Conservation (phyloP, 2,797 vertebrate species). For the Ibycter americanus region DNA sequence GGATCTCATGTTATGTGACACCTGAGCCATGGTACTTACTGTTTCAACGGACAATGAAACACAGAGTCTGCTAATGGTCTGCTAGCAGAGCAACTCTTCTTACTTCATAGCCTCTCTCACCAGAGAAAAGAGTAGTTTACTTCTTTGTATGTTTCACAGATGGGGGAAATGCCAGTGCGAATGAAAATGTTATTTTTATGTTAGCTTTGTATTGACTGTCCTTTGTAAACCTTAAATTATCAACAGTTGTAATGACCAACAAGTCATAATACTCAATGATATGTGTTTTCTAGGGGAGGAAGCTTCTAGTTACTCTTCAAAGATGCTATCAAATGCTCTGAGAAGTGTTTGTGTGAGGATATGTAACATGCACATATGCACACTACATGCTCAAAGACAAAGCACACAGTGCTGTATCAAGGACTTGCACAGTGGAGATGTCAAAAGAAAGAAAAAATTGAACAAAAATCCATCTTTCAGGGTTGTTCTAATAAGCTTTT, state of each 20-base stretch:
- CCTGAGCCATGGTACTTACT: neutral
- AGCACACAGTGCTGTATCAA: neutral
- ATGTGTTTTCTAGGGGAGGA: neutral
- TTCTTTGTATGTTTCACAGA: neutral
- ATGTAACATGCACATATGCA: fast-evolving
- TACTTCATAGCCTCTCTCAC: neutral
- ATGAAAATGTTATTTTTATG: neutral
- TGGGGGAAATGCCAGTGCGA: neutral
- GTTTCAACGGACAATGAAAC: neutral
- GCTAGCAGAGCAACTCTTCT: neutral
- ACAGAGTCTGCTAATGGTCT: neutral
- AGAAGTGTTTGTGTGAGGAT: neutral
- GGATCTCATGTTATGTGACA: neutral
- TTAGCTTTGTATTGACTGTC: neutral
- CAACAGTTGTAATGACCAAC: neutral
- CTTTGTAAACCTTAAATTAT: neutral
- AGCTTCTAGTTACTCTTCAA: neutral
- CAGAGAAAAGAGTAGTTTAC: neutral
- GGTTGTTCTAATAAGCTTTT: neutral
- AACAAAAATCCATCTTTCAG: neutral
- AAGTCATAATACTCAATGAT: neutral
- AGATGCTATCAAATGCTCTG: neutral
- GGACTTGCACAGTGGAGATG: neutral
- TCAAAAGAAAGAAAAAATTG: neutral
- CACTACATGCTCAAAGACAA: neutral